Conservation (phyloP, 2,797 vertebrate species). For the Cetoscarus ocellatus region DNA sequence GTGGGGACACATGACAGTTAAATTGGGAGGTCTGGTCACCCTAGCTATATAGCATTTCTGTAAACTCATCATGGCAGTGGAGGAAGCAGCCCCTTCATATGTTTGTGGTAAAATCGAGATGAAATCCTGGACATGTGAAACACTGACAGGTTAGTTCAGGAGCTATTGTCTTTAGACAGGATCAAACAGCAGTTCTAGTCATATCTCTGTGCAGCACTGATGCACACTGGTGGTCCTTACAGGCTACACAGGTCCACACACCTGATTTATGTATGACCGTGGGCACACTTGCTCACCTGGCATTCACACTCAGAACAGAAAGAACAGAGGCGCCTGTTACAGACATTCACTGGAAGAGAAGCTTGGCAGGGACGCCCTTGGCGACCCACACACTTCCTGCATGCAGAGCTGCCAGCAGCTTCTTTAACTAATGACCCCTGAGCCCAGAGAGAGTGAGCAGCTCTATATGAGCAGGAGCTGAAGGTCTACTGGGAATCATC, state of each 20-base stretch:
- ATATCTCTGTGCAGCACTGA: neutral
- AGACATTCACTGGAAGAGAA: neutral
- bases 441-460: constrained; percentile 12
- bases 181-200: no score
- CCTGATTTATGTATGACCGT: neutral
- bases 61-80: no score
- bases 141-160: no score
- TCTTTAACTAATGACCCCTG: constrained; percentile 50
- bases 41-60: no score
- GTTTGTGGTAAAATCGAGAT: no score
- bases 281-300: neutral
- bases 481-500: constrained; percentile 27
- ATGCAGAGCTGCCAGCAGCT: constrained; percentile 24
- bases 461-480: constrained; percentile 16
- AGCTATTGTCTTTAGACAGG: no score
- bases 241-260: neutral
- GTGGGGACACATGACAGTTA: no score
- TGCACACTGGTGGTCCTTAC: neutral
- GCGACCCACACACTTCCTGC: constrained; percentile 2
- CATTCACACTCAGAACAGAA: neutral
- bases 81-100: no score
- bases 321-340: neutral
- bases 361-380: constrained; percentile 1
- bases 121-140: no score
- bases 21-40: no score